Evolutionary conservation across 2,888 invertebrate genomes (phyloP), one percentile per base, ranked within the genome.

Genomic region (Sarcophaga subvicina): DNA sequence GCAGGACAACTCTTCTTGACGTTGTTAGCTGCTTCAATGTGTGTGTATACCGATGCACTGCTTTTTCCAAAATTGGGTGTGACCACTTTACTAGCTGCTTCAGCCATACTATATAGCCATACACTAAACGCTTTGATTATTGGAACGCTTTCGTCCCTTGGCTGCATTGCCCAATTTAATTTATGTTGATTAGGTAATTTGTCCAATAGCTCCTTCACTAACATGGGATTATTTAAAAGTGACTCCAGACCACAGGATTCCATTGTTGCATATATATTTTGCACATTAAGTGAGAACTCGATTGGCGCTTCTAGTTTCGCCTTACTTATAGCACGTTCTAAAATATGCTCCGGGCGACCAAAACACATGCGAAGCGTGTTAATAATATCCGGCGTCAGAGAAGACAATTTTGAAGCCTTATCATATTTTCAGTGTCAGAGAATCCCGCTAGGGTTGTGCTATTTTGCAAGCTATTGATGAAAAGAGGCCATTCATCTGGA

Each of bases 171-270:
- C 37, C 6, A 37, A 37, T 37, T 37, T 37, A 37, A 37, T 37
- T 37, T 37, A 1, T 37, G 6, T 37, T 37, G 37, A 1, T 64
- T 72, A n/a, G 80, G 70, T 66, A 71, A 66, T 59, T 72, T 64
- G n/a, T 80, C 70, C 59, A 77, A 37, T 17, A 77, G 64, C 66
- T 83, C 77, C 22, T 83, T 76, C 25, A 83, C 71, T 20, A 77
- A 27, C 67, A 83, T 47, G 27, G 72, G 66, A 70, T 81, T 75
- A 47, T 81, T 75, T n/a, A 81, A 47, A 11, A 76, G 75, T 22
- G 69, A 67, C 14, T 59, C 45, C 27, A 82, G n/a, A 5, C 62
- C 71, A 6, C 64, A 82, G 2, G 76, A 69, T 20, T 82, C 80
- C 62, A 81, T 69, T 25, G 80, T 69, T 25, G 80, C 54, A 25